Base-by-base conservation (phyloP, 1,140 invertebrate genomes). In the Drosophila ficusphila region DNA sequence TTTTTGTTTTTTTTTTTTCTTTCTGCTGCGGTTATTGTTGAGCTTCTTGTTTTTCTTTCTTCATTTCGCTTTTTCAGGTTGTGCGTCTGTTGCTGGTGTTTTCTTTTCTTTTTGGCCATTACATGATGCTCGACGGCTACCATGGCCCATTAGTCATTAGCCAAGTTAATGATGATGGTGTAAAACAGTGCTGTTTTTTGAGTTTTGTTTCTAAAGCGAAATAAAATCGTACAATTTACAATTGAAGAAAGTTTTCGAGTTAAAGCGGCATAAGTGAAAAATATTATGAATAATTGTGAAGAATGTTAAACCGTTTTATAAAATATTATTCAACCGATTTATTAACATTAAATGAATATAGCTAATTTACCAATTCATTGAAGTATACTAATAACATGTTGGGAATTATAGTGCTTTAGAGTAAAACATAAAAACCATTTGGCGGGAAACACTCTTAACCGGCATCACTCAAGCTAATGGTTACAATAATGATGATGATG, bases 141-240 rank as follows among this genome's bases (percentile, higher is more conserved):
- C 33, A 49, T 46, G 47, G 73, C 74, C 67, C 68, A 72, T 82
- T 65, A 77, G 78, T 76, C 51, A 82, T 82, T 69, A 70, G 57
- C 48, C 29, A 67, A 68, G 27, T 47, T 64, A 44, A 58, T 58
- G 48, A 67, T 65, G 62, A 67, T 67, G 52, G 57, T 64, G 60
- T 62, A 56, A 64, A 61, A 25, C 29, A 44, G 54, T 25, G 54
- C 39, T 72, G 69, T 31, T 25, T 33, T 33, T 31, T n/a, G 31
- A 71, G 69, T 31, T 25, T 33, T 33, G 25, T n/a, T 29, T 31
- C 33, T 9, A 29, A n/a, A 21, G 8, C 2, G 4, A 29, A 19
- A 12, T 21, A 38, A 52, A 19, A 18, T 25, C 12, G 34, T 27
- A 29, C 4, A 12, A 11, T 1, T 23, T 16, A 19, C 18, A 39